phyloP scores from a whole-genome alignment of 1,140 invertebrate genomes.

The Eupristina koningsbergeri region DNA sequence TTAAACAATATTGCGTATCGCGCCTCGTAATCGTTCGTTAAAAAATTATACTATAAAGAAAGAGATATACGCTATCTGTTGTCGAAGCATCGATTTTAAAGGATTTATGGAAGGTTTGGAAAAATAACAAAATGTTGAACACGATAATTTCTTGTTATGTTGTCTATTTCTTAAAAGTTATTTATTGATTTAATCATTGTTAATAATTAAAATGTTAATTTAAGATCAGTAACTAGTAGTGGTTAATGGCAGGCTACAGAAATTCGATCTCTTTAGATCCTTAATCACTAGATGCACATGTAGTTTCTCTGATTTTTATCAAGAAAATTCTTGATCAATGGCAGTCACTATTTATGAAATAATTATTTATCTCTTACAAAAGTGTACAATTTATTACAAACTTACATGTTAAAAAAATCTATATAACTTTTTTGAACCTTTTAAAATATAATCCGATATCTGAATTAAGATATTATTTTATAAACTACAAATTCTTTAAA shows the following conservation, averaged over 20 bases:
- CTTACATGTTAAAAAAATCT: conserved; percentile 36
- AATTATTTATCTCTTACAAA: conserved; percentile 45
- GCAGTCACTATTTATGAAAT: conserved; percentile 43
- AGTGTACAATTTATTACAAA: conserved; percentile 50
- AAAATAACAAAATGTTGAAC: background rate
- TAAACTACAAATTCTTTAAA: conserved; percentile 36
- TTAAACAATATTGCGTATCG: too few species aligned
- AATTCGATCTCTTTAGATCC: conserved; percentile 46
- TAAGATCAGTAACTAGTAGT: conserved; percentile 43
- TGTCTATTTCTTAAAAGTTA: conserved; percentile 29
- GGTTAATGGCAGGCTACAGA: conserved; percentile 49
- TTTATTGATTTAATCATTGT: conserved; percentile 48
- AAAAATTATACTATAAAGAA: too few species aligned
- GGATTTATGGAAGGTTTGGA: conserved; percentile 2
- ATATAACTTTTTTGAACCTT: conserved; percentile 32
- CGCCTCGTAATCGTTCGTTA: too few species aligned
- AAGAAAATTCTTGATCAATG: conserved; percentile 48
- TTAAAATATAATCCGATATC: background rate
- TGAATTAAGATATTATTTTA: conserved; percentile 23
- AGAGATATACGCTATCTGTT: background rate
- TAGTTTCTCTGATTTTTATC: conserved; percentile 47
- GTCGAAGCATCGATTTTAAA: background rate
- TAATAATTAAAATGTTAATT: conserved; percentile 48
- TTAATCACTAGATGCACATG: conserved; percentile 43
- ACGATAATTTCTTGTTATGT: conserved; percentile 23